Conservation (phyloP, 30 jellyfish, hydroid and myxozoan genomes). For the Haliclystus octoradiatus region DNA sequence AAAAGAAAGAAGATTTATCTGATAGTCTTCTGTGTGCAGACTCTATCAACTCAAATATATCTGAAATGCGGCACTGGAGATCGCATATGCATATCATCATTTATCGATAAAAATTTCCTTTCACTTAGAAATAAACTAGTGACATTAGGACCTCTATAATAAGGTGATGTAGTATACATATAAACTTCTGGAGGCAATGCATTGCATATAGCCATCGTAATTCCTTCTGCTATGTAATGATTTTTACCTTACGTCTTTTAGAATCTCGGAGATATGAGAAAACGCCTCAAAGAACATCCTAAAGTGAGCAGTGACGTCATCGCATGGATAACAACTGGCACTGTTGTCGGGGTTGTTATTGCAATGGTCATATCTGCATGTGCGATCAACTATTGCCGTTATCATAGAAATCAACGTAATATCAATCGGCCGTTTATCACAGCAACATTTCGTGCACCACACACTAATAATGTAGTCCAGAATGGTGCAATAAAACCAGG, state of each 20-base stretch:
- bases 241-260: not conserved
- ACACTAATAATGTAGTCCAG: not conserved
- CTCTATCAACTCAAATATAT: too few relatives aligned
- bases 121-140: too few relatives aligned
- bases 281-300: not conserved
- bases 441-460: not conserved
- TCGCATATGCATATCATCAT: too few relatives aligned
- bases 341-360: slow-evolving; percentile 57
- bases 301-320: slow-evolving; percentile 33
- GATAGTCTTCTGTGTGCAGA: too few relatives aligned
- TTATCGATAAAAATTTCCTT: too few relatives aligned
- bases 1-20: too few relatives aligned
- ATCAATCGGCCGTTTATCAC: not conserved
- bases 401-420: not conserved
- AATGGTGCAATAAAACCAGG: too few relatives aligned
- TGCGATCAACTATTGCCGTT: slow-evolving; percentile 48
- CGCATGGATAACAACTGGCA: slow-evolving; percentile 83
- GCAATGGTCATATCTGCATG: slow-evolving; percentile 57
- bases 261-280: not conserved
- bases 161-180: too few relatives aligned
- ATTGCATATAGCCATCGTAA: not conserved
- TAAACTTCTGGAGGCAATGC: too few relatives aligned
- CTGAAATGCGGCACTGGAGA: too few relatives aligned
- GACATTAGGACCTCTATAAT: too few relatives aligned
- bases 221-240: not conserved